phyloP scores from a whole-genome alignment of 2,113 vertebrate genomes.

The Saimiri boliviensis region DNA sequence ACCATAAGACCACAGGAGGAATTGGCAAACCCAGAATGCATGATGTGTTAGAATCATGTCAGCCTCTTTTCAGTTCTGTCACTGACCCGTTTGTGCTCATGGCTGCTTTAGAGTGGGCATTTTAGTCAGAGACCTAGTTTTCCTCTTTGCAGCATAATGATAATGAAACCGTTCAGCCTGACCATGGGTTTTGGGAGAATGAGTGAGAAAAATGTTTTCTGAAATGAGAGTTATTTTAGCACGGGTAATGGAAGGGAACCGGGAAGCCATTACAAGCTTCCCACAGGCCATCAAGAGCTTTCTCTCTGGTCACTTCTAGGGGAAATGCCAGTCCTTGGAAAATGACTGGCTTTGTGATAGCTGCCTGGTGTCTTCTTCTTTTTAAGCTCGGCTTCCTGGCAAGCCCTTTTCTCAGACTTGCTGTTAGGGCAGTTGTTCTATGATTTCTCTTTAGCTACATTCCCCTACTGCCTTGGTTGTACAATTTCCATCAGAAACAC shows the following conservation, averaged over 20 bases:
- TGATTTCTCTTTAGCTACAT: background rate
- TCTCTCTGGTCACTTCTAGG: background rate
- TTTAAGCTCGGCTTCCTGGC: background rate
- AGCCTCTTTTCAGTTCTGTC: background rate
- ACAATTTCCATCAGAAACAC: background rate
- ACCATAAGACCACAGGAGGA: background rate
- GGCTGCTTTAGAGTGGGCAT: background rate
- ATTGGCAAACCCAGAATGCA: background rate
- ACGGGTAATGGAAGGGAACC: conserved; percentile 32
- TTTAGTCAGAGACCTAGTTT: conserved; percentile 31
- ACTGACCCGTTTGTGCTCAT: background rate
- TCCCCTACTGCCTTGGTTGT: background rate
- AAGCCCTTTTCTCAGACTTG: conserved; percentile 9
- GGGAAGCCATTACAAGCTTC: conserved; percentile 5
- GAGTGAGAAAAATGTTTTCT: conserved; percentile 37
- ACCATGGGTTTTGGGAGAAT: conserved; percentile 25
- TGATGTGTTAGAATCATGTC: background rate
- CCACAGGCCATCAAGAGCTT: background rate
- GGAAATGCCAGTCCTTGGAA: background rate
- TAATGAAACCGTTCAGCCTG: conserved; percentile 22
- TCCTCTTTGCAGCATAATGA: conserved; percentile 37
- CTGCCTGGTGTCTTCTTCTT: background rate
- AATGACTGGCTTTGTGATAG: background rate
- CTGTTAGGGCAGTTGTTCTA: background rate
- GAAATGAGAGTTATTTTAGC: conserved; percentile 58